phyloP scores from a whole-genome alignment of 2,797 vertebrate species.

The Ceyx erithaca region DNA sequence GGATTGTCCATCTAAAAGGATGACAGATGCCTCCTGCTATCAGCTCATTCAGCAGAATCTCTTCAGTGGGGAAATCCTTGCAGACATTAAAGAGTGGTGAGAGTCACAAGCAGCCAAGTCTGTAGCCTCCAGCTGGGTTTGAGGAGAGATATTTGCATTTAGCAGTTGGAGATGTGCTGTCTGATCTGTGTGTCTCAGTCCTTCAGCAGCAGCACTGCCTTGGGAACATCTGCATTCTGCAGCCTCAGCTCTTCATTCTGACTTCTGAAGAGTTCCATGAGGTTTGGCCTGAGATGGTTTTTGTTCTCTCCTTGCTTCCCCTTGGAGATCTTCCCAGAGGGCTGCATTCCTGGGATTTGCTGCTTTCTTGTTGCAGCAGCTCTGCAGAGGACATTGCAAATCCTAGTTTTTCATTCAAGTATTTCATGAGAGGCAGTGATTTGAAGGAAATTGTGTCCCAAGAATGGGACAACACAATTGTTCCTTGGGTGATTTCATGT shows the following conservation, averaged over 20 bases:
- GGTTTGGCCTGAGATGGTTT: background rate
- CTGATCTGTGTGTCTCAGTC: background rate
- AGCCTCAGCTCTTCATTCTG: background rate
- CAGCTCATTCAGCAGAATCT: background rate
- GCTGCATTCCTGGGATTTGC: slow-evolving; percentile 1
- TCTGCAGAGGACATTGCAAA: slow-evolving; percentile 30
- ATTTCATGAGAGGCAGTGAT: slow-evolving; percentile 22
- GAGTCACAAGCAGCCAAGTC: background rate
- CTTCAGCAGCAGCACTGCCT: background rate
- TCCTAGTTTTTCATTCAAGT: slow-evolving; percentile 15
- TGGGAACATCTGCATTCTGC: background rate
- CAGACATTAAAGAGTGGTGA: background rate
- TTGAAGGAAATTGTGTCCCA: background rate
- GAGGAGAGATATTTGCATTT: background rate
- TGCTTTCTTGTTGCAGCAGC: background rate
- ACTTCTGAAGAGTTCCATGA: background rate
- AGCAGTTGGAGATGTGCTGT: background rate
- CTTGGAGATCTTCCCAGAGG: background rate
- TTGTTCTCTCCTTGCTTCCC: background rate
- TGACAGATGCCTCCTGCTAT: background rate
- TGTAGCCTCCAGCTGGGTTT: background rate
- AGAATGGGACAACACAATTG: background rate
- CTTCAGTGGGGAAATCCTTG: background rate
- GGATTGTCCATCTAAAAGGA: background rate
- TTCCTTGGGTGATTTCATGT: background rate